These are phyloP conservation scores for Parotia lawesii DNA, from an alignment of 2,113 vertebrate genomes.

Conservation along the genomic window DNA sequence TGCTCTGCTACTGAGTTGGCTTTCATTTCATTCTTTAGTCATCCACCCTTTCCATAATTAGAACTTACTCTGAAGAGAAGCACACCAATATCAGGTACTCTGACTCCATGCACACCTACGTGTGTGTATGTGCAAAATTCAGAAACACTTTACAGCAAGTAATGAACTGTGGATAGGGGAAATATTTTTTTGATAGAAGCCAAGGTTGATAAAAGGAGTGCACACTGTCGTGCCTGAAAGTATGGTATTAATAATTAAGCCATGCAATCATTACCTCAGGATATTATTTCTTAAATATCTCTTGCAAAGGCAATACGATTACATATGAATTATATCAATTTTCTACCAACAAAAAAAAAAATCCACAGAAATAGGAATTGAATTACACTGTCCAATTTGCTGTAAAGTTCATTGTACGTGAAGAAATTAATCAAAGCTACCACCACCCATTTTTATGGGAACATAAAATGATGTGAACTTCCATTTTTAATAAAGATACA, in stretches of 20 bases:
- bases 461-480: slow-evolving; percentile 94
- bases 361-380: slow-evolving; percentile 81
- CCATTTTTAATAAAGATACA: slow-evolving; percentile 93
- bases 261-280: slow-evolving; percentile 78
- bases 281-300: slow-evolving; percentile 85
- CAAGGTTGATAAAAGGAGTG: slow-evolving; percentile 36
- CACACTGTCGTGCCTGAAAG: slow-evolving; percentile 52
- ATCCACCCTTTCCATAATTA: not conserved
- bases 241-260: slow-evolving; percentile 79
- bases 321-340: slow-evolving; percentile 85
- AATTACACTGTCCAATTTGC: slow-evolving; percentile 85
- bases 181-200: slow-evolving; percentile 51
- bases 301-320: slow-evolving; percentile 83
- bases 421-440: slow-evolving; percentile 89
- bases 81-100: not conserved
- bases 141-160: not conserved
- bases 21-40: not conserved
- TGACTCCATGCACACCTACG: accelerated
- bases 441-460: slow-evolving; percentile 89
- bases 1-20: not conserved
- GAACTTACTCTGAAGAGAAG: not conserved
- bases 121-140: not conserved
- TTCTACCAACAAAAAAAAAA: slow-evolving; percentile 82
- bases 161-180: not conserved
- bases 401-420: slow-evolving; percentile 88